Evolutionary conservation across 2,797 vertebrate genomes (phyloP).

Genomic region (Rhyacichthys aspro): DNA sequence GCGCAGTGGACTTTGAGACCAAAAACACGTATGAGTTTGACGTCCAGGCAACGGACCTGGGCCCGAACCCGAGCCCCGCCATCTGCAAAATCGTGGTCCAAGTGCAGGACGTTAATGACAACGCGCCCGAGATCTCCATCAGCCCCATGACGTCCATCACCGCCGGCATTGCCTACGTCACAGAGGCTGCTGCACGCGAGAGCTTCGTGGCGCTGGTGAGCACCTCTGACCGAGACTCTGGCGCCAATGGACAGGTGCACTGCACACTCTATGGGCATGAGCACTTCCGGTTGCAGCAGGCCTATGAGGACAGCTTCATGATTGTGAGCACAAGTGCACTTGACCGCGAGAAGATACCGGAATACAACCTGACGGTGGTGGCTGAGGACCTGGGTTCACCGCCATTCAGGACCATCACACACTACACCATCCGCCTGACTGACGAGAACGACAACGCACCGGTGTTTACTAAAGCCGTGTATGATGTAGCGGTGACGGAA

Average conservation of each 20-base stretch:
- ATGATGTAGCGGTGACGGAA: conserved; percentile 88
- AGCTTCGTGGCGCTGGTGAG: conserved; percentile 95
- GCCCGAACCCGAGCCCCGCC: conserved; percentile 85
- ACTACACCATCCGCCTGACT: conserved; percentile 88
- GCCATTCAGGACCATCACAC: conserved; percentile 87
- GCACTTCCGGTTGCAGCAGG: conserved; percentile 91
- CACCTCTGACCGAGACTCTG: conserved; percentile 91
- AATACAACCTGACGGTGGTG: conserved; percentile 93
- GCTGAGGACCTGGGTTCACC: conserved; percentile 91
- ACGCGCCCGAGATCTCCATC: conserved; percentile 90
- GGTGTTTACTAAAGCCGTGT: conserved; percentile 84
- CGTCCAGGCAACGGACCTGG: conserved; percentile 88
- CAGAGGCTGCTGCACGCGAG: conserved; percentile 88
- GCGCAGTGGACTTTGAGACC: conserved; percentile 89
- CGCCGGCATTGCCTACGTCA: conserved; percentile 87
- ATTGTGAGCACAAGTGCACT: conserved; percentile 86
- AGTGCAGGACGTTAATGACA: conserved; percentile 94
- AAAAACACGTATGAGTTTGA: conserved; percentile 94
- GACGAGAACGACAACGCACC: conserved; percentile 95
- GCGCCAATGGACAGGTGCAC: conserved; percentile 89
- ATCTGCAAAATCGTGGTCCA: conserved; percentile 90
- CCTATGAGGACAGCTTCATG: conserved; percentile 95
- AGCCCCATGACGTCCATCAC: conserved; percentile 87
- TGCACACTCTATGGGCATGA: conserved; percentile 91
- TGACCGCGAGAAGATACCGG: conserved; percentile 88